A percentile compares a stretch with the other conserved stretches of the same genome.
phyloP scores from a whole-genome alignment of 2,113 vertebrate genomes.

The Trogon surrucura region DNA sequence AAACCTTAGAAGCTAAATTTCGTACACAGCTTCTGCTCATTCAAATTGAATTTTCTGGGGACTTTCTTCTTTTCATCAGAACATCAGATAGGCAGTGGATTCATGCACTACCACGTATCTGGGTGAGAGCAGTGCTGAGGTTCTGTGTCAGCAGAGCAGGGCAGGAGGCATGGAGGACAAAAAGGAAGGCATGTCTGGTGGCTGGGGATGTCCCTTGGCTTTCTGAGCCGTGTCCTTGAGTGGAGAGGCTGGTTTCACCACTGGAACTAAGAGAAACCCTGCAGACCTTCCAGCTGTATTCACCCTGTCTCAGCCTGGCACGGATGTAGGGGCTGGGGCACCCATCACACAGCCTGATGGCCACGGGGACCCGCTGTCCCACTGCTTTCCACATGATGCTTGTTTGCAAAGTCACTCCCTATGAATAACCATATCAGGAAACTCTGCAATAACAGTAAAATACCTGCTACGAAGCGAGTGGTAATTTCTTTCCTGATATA shows the following conservation, averaged over 20 bases:
- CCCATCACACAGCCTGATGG: not conserved
- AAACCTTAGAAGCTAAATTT: not conserved
- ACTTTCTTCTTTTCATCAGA: not conserved
- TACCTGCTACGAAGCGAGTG: not conserved
- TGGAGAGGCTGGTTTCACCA: not conserved
- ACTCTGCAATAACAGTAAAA: not conserved
- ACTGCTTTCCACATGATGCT: accelerated
- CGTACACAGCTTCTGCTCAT: not conserved
- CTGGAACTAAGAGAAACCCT: not conserved
- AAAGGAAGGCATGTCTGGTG: not conserved
- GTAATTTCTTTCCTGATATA: slow-evolving; percentile 30
- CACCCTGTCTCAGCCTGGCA: not conserved
- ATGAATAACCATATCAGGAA: not conserved
- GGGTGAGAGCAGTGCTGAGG: not conserved
- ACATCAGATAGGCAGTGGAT: not conserved
- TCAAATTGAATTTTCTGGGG: not conserved
- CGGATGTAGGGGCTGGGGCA: not conserved
- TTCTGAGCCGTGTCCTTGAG: not conserved
- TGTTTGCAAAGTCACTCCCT: not conserved
- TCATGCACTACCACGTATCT: not conserved
- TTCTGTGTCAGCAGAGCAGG: not conserved
- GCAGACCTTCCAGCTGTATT: not conserved
- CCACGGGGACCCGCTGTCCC: not conserved
- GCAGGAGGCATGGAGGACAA: not conserved
- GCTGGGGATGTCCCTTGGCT: not conserved